A percentile compares a stretch with the other conserved stretches of the same genome.
These are phyloP conservation scores for Acipenser transmontanus DNA, from an alignment of 2,797 vertebrate species.

Conservation along the genomic window DNA sequence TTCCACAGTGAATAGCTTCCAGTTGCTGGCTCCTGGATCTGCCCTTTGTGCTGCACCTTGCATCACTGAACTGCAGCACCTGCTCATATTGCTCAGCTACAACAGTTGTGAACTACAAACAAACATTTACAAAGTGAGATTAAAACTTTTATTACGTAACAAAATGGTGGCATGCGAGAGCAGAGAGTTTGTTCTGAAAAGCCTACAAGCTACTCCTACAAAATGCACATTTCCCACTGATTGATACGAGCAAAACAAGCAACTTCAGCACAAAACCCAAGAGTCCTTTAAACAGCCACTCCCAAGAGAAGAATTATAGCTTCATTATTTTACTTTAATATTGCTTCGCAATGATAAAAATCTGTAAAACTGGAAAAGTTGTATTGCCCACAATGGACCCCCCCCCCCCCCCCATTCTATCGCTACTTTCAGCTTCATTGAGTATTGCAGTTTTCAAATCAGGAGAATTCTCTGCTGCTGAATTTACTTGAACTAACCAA, in stretches of 20 bases:
- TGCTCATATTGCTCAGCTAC: slow-evolving; percentile 66
- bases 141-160: slow-evolving; percentile 65
- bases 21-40: slow-evolving; percentile 28
- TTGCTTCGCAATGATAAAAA: slow-evolving; percentile 57
- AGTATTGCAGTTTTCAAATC: neutral
- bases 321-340: slow-evolving; percentile 51
- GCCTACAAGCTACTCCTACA: slow-evolving; percentile 76
- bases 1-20: neutral
- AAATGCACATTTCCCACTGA: slow-evolving; percentile 96
- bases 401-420: neutral
- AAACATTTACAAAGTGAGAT: slow-evolving; percentile 49
- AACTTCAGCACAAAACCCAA: slow-evolving; percentile 43
- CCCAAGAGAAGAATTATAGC: slow-evolving; percentile 52
- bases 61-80: slow-evolving; percentile 53
- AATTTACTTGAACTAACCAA: neutral
- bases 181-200: slow-evolving; percentile 59
- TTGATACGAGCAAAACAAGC: slow-evolving; percentile 83
- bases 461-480: neutral
- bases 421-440: neutral
- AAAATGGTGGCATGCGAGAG: slow-evolving; percentile 72
- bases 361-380: slow-evolving; percentile 37
- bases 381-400: slow-evolving; percentile 10
- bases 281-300: slow-evolving; percentile 48
- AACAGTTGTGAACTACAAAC: slow-evolving; percentile 56
- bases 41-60: slow-evolving; percentile 54